Percentiles rank a stretch among this genome's conserved stretches.
These are phyloP conservation scores for Microctonus aethiopoides DNA, from an alignment of 2,888 invertebrate species.

Conservation along the genomic window DNA sequence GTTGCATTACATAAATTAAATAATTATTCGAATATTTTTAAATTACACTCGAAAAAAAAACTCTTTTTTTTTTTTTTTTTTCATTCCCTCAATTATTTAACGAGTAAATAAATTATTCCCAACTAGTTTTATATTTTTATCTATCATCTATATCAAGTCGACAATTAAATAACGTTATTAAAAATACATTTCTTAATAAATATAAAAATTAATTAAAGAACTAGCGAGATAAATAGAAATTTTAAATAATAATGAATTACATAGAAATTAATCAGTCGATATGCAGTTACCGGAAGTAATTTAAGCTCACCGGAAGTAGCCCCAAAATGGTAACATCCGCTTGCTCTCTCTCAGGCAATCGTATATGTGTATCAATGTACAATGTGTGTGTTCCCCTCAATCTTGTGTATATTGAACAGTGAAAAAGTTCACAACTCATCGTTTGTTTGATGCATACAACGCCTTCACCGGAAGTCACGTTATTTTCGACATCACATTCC, in stretches of 20 bases:
- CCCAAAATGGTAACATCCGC: constrained; percentile 47
- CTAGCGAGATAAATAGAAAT: background rate
- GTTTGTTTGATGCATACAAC: background rate
- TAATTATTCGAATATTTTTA: too few relatives aligned
- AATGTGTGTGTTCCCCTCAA: too few relatives aligned
- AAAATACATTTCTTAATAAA: background rate
- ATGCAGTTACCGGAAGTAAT: constrained; percentile 43
- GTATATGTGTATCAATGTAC: background rate
- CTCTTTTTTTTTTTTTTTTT: too few relatives aligned
- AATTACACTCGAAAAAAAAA: too few relatives aligned
- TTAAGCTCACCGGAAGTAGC: constrained; percentile 45
- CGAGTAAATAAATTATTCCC: background rate
- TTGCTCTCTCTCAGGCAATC: background rate
- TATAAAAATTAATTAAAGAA: background rate
- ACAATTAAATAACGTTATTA: background rate
- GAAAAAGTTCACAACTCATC: background rate
- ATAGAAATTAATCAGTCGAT: background rate
- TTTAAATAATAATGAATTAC: background rate
- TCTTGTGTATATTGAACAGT: background rate
- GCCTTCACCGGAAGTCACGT: constrained; percentile 13
- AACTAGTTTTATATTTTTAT: too few relatives aligned
- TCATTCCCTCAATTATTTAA: background rate
- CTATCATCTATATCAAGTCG: background rate
- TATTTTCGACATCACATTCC: background rate
- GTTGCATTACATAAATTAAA: too few relatives aligned